Evolutionary conservation across 2,113 vertebrate genomes (phyloP), one percentile per base, ranked within the genome.

Genomic region (Desmodus rotundus): DNA sequence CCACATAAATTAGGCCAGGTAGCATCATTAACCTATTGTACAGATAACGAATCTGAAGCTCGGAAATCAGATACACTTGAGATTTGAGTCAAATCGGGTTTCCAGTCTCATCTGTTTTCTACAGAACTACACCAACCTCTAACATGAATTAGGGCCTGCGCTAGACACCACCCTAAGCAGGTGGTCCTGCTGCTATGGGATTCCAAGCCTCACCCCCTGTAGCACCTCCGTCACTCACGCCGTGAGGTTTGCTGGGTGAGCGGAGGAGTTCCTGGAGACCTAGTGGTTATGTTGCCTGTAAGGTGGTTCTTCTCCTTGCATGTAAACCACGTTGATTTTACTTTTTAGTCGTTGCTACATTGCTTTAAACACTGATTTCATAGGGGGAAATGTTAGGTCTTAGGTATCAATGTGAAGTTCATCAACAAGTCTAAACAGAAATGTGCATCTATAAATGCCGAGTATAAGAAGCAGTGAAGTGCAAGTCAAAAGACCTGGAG

Each of bases 301-400:
- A 36, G 10, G 19, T 54, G 50, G 13, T 19, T 94, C 54, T 85
- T n/a, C 38, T 72, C 47, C 92, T 93, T 26, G 17, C 19, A 63
- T 31, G 22, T 74, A 90, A 77, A 61, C 88, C 77, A 73, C 7
- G 1, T 74, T 74, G 47, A 52, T 93, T 92, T 82, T 12, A 52
- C 88, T 82, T 20, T 93, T 73, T 67, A 7, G 33, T 89, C 63
- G 19, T 50, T 85, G 85, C 72, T 80, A 14, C 41, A 43, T 96
- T 86, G 47, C 41, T 94, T 82, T 96, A 91, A 95, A 82, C 20
- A 50, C 77, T 61, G 8, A 63, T 72, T 74, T 77, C 58, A 43
- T 82, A 68, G 47, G 36, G 52, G 74, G 33, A 93, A 82, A 91
- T n/a, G 68, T 4, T 33, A 92, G 13, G 6, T 78, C 72, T 89